phyloP scores from a whole-genome alignment of 2,888 invertebrate species.

The Tigriopus californicus region DNA sequence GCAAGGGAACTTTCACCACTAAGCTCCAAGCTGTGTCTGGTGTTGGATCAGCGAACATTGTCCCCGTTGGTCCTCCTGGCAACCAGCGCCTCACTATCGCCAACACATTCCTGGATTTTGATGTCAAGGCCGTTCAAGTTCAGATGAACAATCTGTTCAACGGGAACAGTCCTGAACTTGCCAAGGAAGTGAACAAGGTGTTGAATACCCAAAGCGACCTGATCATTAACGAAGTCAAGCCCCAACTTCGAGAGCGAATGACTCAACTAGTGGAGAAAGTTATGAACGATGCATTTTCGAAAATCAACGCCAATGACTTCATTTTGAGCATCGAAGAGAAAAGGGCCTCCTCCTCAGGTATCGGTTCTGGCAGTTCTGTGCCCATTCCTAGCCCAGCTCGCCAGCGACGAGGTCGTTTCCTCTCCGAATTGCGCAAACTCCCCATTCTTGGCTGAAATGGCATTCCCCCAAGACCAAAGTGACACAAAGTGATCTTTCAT shows the following conservation, averaged over 20 bases:
- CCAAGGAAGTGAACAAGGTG: constrained; percentile 10
- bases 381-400: no score
- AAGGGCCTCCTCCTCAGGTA: no score
- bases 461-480: no score
- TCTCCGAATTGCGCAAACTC: no score
- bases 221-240: constrained; percentile 7
- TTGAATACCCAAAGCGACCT: background rate
- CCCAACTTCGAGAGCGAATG: background rate
- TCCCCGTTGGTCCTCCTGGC: background rate
- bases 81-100: background rate
- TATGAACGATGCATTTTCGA: constrained; percentile 13
- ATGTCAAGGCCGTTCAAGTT: constrained; percentile 1
- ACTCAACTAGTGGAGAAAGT: background rate
- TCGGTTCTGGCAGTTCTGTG: no score
- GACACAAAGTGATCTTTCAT: no score
- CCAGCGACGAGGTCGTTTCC: no score
- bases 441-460: no score
- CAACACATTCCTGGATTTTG: constrained; percentile 9
- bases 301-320: constrained; percentile 8
- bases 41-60: background rate
- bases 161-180: background rate
- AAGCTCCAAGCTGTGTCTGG: constrained; percentile 3
- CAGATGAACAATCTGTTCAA: constrained; percentile 13
- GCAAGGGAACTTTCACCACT: constrained; percentile 2
- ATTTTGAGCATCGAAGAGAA: background rate